phyloP scores from a whole-genome alignment of 2,888 invertebrate genomes.

The Gordius sp. region DNA sequence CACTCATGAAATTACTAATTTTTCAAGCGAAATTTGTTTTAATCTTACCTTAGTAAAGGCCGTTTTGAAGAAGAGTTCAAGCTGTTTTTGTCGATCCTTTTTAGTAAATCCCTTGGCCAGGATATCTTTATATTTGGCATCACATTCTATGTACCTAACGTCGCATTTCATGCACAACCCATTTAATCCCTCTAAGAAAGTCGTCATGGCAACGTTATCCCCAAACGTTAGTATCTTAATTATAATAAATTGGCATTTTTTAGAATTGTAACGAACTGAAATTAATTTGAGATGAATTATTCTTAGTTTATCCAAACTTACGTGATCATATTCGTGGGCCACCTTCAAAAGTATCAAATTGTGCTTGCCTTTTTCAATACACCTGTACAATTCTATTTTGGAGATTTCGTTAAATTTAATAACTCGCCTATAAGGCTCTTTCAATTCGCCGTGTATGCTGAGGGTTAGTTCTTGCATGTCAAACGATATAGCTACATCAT shows the following conservation, averaged over 20 bases:
- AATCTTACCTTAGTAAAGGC: conserved; percentile 33
- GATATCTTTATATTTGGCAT: conserved; percentile 21
- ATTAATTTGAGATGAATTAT: background rate
- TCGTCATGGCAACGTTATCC: too few species aligned
- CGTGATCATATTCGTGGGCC: conserved; percentile 35
- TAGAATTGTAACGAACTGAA: background rate
- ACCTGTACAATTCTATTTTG: conserved; percentile 19
- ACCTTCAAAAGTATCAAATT: conserved; percentile 28
- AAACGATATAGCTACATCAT: background rate
- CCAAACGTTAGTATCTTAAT: too few species aligned
- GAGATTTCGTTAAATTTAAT: conserved; percentile 29
- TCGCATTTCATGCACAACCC: too few species aligned
- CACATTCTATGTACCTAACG: too few species aligned
- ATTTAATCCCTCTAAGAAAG: too few species aligned
- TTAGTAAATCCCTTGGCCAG: conserved; percentile 31
- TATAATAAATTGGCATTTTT: too few species aligned
- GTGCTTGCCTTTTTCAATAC: conserved; percentile 20
- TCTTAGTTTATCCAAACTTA: conserved; percentile 23
- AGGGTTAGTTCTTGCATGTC: background rate
- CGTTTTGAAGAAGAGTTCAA: conserved; percentile 35
- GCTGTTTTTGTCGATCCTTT: conserved; percentile 30
- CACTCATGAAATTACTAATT: too few species aligned
- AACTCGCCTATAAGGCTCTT: conserved; percentile 24
- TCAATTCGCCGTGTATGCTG: background rate
- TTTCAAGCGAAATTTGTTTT: background rate